Base-by-base conservation (phyloP, 2,113 vertebrate species). In the Cyanocitta stelleri region DNA sequence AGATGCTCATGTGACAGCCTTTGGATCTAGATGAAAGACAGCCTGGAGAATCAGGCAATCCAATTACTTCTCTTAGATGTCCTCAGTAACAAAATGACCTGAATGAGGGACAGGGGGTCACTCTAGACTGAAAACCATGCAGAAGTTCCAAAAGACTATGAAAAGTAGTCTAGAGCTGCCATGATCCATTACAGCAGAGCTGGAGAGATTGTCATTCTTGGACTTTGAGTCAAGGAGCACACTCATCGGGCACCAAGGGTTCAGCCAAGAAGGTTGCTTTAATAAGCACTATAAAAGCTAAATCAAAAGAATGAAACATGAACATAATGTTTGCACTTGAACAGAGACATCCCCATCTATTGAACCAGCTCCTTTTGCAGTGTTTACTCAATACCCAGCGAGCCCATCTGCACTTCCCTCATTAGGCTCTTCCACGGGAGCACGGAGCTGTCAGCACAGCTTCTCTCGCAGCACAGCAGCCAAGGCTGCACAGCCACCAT, bases 391-490 rank as follows among this genome's bases (percentile, higher is more conserved):
- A 2, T 13, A 48, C 35, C 58, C 80, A 59, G 52, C 0, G 2
- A 39, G 52, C 49, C 87, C 90, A 22, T 78, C 74, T 52, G 66
- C 67, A 22, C 23, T 54, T 21, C 69, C 75, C 37, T 30, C 49
- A 7, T 7, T 8, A 54, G 61, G n/a, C 67, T 14, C 22, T 44
- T n/a, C 24, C 58, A 35, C 2, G 3, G 0, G 22, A 80, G 30
- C 37, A 1, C 0, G 1, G 51, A 19, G 66, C 63, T n/a, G 46
- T 20, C 3, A 2, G 52, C 56, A 13, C 6, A 2, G 6, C 46
- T 35, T 10, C 79, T 16, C 79, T n/a, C 0, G 3, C 67, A 62
- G 46, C 13, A 9, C 7, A 0, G 6, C n/a, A 13, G 49, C 75
- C 39, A 4, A 14, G 44, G 27, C 44, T 30, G 62, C 46, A 10